phyloP scores from a whole-genome alignment of 1,140 invertebrate species.

The Magallana ariakensis region DNA sequence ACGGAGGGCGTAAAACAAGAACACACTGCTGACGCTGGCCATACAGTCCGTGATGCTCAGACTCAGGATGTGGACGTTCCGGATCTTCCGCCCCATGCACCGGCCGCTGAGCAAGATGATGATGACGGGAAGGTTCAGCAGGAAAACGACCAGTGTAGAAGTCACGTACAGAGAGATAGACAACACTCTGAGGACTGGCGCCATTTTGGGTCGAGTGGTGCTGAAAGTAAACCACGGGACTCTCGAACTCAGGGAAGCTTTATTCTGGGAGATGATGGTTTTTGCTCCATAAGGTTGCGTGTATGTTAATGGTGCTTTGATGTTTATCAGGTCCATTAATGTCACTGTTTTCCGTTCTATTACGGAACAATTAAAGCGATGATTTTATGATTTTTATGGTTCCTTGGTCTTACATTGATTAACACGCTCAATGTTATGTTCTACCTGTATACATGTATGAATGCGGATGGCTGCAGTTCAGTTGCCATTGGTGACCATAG shows the following conservation, averaged over 20 bases:
- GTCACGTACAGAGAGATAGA: background rate
- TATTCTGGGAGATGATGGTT: background rate
- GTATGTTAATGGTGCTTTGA: background rate
- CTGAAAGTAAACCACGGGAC: background rate
- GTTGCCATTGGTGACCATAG: too few relatives aligned
- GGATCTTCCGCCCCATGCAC: slow-evolving; percentile 24
- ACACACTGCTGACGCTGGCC: slow-evolving; percentile 34
- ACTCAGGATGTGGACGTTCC: slow-evolving; percentile 49
- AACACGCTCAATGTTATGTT: too few relatives aligned
- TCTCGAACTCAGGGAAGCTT: background rate
- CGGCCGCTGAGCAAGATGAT: slow-evolving; percentile 8
- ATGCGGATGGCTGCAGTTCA: too few relatives aligned
- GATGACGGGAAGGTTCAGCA: slow-evolving; percentile 38
- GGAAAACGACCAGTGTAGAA: slow-evolving; percentile 6
- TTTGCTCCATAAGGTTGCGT: background rate
- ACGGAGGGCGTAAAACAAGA: slow-evolving; percentile 4
- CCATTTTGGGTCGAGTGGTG: background rate
- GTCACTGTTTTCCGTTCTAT: slow-evolving; percentile 13
- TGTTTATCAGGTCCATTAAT: slow-evolving; percentile 6
- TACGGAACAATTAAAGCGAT: slow-evolving; percentile 19
- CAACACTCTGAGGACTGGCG: background rate
- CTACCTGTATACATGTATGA: too few relatives aligned
- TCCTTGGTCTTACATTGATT: too few relatives aligned
- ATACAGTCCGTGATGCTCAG: slow-evolving; percentile 41
- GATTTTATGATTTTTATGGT: background rate